Conservation (phyloP, 2,888 invertebrate genomes). For the Yponomeuta malinellus region DNA sequence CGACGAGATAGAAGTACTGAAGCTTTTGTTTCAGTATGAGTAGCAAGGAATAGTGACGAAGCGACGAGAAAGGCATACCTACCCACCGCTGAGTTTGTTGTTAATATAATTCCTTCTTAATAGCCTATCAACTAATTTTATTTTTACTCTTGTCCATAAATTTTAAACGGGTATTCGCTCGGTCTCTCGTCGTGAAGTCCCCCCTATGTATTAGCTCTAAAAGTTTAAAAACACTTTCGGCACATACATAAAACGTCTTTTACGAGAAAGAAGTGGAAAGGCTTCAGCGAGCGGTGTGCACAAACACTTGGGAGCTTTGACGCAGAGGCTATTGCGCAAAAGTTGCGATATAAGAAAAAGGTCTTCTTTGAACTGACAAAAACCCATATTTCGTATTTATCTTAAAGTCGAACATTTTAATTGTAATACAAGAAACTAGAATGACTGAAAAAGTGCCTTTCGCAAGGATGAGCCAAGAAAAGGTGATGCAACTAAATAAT, state of each 20-base stretch:
- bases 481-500: constrained; percentile 56
- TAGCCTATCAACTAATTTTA: constrained; percentile 1
- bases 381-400: background rate
- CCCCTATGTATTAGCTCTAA: constrained; percentile 25
- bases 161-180: constrained; percentile 18
- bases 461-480: constrained; percentile 24
- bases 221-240: constrained; percentile 40
- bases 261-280: constrained; percentile 25
- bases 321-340: constrained; percentile 31
- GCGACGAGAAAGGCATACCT: background rate
- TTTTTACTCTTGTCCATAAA: constrained; percentile 3
- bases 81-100: background rate
- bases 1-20: constrained; percentile 18
- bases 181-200: constrained; percentile 27
- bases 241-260: constrained; percentile 33
- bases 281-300: constrained; percentile 34
- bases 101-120: background rate
- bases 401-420: background rate
- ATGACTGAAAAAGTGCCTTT: background rate
- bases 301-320: constrained; percentile 40
- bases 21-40: background rate
- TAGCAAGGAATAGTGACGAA: constrained; percentile 5
- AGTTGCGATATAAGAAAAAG: constrained; percentile 23
- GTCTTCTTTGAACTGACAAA: constrained; percentile 24
- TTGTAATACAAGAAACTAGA: background rate